A percentile compares a stretch with the other conserved stretches of the same genome.
These are phyloP conservation scores for Elachura formosa DNA, from an alignment of 2,113 vertebrate species.

Conservation along the genomic window DNA sequence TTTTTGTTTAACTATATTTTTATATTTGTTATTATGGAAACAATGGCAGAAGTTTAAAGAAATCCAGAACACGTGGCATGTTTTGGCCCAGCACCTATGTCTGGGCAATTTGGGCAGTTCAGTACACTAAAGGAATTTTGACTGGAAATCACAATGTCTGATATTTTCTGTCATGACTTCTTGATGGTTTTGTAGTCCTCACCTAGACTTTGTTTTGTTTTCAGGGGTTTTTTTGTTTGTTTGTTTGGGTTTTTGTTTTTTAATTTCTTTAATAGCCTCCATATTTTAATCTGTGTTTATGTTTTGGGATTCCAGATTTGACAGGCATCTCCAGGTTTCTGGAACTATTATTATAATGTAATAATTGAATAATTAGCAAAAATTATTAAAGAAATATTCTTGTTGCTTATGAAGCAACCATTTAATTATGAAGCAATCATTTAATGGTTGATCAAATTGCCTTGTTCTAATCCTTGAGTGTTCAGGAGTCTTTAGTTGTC, in stretches of 20 bases:
- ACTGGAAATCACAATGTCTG: background rate
- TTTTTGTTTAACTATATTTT: background rate
- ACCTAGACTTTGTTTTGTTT: background rate
- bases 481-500: background rate
- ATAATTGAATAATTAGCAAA: background rate
- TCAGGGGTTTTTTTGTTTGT: background rate
- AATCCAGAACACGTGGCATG: too few species aligned
- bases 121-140: background rate
- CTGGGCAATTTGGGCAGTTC: background rate
- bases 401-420: background rate
- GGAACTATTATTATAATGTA: background rate
- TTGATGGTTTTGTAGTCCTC: background rate
- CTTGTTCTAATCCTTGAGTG: background rate
- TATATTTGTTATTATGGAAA: background rate
- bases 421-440: too few species aligned
- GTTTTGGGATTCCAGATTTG: background rate
- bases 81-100: too few species aligned
- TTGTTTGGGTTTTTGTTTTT: background rate
- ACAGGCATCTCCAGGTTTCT: background rate
- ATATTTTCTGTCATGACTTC: background rate
- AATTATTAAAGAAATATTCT: background rate
- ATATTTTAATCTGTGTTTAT: background rate
- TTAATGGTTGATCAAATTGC: too few species aligned
- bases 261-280: background rate
- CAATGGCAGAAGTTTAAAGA: background rate